These are phyloP conservation scores for Microctonus brassicae DNA, from an alignment of 2,888 invertebrate genomes.

Conservation along the genomic window DNA sequence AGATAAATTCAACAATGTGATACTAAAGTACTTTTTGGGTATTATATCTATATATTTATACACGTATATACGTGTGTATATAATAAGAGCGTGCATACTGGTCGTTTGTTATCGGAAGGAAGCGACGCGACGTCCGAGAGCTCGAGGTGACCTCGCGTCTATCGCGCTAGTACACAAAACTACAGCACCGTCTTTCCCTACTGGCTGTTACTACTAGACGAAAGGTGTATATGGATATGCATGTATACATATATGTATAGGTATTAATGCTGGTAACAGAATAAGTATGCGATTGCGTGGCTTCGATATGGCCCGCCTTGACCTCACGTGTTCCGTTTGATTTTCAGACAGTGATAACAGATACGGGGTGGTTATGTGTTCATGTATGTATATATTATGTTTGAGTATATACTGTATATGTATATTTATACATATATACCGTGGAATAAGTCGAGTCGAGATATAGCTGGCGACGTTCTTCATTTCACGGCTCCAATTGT, in stretches of 20 bases:
- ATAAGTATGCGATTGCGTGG: constrained; percentile 49
- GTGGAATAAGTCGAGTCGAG: constrained; percentile 42
- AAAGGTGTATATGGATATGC: constrained; percentile 13
- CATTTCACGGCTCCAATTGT: constrained; percentile 41
- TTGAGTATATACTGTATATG: neutral
- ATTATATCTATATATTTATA: neutral
- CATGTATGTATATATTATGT: neutral
- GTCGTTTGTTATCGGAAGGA: constrained; percentile 55
- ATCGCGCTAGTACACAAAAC: constrained; percentile 23
- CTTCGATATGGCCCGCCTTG: constrained; percentile 56
- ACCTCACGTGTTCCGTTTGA: constrained; percentile 54
- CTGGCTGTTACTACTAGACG: constrained; percentile 21
- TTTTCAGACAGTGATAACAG: constrained; percentile 51
- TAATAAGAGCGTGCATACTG: constrained; percentile 47
- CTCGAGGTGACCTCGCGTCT: constrained; percentile 44
- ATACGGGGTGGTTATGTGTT: constrained; percentile 34
- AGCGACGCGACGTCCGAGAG: constrained; percentile 44
- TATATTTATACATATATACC: constrained; percentile 31
- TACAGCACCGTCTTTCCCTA: neutral
- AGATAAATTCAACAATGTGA: neutral
- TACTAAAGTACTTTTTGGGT: neutral
- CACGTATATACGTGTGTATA: neutral
- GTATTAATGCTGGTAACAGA: constrained; percentile 2
- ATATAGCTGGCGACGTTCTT: constrained; percentile 39
- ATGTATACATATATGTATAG: constrained; percentile 3